Base-by-base conservation (phyloP, 2,888 invertebrate species). In the Erannis defoliaria region DNA sequence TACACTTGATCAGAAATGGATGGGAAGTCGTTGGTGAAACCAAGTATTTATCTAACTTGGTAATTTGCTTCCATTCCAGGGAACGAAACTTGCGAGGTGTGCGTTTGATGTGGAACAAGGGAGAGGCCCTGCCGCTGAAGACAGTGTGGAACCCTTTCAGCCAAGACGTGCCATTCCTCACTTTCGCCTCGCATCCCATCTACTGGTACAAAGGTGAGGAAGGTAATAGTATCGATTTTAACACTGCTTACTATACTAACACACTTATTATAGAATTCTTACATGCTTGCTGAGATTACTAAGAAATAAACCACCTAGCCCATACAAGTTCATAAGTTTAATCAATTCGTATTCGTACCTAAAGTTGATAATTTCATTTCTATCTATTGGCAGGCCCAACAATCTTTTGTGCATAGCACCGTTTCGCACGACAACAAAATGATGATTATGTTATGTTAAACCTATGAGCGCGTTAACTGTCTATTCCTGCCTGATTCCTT, bases 81-180 rank as follows among this genome's bases (percentile, higher is more conserved):
- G 95, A 96, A 64, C 94, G 97, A 54, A 95, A 96, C 74, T 95
- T 95, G 70, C 93, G 94, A 49, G 98, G 97, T 0, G 93, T 97
- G 10, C 94, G 97, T 54, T 86, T 97, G 45, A 94, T 96, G 93
- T 97, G 97, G 96, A 96, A 96, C 78, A 94, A 94, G 74, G 96
- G 96, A 0, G 94, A 95, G 76, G 95, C 96, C 0, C 79, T 96
- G 40, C 90, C 95, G 33, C 80, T 96, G 73, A 93, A 94, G 70
- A 95, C 95, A n/a, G 95, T 95, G 62, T 98, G 98, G 98, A 97
- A 97, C 85, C 97, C 97, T 0, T 97, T 97, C 89, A 95, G 95
- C 67, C 95, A 94, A 62, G 95, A 96, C 61, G 96, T 97, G 65
- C 97, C 97, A 0, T 96, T 95, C 89, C 85, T 95, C 31, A 97